Evolutionary conservation across 1,140 invertebrate species (phyloP).

Genomic region (Drosophila ananassae): DNA sequence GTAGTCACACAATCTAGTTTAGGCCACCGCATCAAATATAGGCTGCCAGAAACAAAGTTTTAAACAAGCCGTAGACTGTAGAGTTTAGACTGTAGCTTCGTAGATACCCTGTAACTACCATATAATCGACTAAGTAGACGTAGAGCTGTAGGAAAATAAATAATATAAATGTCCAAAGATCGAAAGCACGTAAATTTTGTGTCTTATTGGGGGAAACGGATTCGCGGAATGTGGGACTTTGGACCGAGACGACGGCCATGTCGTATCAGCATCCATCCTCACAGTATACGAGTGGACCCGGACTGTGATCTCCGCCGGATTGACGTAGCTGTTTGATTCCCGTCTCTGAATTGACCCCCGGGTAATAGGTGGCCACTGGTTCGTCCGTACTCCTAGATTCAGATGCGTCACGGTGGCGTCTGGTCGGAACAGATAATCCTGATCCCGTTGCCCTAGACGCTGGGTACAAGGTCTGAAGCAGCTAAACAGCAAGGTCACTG

Average conservation of each 20-base stretch:
- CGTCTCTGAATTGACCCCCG: constrained; percentile 22
- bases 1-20: constrained; percentile 49
- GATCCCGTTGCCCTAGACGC: not conserved
- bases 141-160: constrained; percentile 36
- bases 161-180: constrained; percentile 58
- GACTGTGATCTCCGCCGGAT: constrained; percentile 16
- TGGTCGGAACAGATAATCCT: not conserved
- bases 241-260: constrained; percentile 19
- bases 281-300: constrained; percentile 10
- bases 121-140: constrained; percentile 19
- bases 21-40: constrained; percentile 31
- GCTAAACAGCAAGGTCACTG: constrained; percentile 3
- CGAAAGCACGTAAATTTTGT: not conserved
- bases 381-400: constrained; percentile 9
- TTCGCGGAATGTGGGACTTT: constrained; percentile 70
- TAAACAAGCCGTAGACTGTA: constrained; percentile 45
- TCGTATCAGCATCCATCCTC: constrained; percentile 45
- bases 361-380: not conserved
- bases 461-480: not conserved
- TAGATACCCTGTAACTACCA: constrained; percentile 20
- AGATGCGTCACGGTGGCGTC: constrained; percentile 23
- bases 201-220: constrained; percentile 4
- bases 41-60: constrained; percentile 77
- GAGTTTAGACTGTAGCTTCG: constrained; percentile 25
- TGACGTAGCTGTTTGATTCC: constrained; percentile 33